These are phyloP conservation scores for Drosophila kepulauana DNA, from an alignment of 1,140 invertebrate species.

Conservation along the genomic window DNA sequence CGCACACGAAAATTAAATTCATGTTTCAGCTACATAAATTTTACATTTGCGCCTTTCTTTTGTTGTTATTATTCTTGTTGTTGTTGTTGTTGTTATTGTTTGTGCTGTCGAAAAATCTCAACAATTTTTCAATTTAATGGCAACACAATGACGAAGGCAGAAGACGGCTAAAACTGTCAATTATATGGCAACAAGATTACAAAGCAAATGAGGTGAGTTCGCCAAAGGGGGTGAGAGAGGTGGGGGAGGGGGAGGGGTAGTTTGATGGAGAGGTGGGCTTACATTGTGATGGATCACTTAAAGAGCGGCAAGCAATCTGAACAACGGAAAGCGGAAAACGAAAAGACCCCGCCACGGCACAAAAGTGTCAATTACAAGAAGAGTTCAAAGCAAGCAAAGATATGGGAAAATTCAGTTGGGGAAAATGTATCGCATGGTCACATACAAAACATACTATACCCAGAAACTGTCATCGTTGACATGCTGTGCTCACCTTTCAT, in stretches of 20 bases:
- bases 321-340: conserved; percentile 25
- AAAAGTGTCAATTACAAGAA: conserved; percentile 75
- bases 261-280: conserved; percentile 22
- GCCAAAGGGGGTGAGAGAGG: conserved; percentile 12
- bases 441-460: conserved; percentile 5
- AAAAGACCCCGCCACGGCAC: conserved; percentile 19
- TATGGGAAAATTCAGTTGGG: conserved; percentile 11
- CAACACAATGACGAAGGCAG: conserved; percentile 44
- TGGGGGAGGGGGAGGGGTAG: background rate
- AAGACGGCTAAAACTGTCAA: conserved; percentile 64
- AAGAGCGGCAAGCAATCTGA: conserved; percentile 4
- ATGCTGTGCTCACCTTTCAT: conserved; percentile 45
- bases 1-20: conserved; percentile 60
- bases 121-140: conserved; percentile 81
- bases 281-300: conserved; percentile 45
- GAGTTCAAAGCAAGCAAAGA: conserved; percentile 55
- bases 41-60: conserved; percentile 30
- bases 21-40: conserved; percentile 26
- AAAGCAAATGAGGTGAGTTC: conserved; percentile 36
- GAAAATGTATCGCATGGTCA: conserved; percentile 43
- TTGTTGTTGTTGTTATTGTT: background rate
- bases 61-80: background rate
- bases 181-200: conserved; percentile 61
- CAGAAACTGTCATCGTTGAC: conserved; percentile 48
- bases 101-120: conserved; percentile 53